Base-by-base conservation (phyloP, 2,888 invertebrate genomes). In the Ophion ellenae region DNA sequence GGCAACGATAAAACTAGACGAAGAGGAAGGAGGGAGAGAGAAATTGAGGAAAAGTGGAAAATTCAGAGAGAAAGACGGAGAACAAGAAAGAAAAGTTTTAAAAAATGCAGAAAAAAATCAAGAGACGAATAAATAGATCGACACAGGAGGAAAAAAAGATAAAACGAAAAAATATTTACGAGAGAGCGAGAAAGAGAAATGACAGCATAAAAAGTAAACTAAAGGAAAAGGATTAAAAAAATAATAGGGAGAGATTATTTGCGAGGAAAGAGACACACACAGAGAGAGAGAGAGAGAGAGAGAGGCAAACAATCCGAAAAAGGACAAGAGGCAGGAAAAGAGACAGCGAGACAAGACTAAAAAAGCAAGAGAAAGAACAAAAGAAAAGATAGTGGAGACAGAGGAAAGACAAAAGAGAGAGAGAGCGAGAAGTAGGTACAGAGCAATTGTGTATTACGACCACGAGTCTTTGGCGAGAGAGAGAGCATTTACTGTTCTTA, bases 401-500 rank as follows among this genome's bases (percentile, higher is more conserved):
- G 47, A 40, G 40, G 17, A 57, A 57, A 75, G 28, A 57, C 6
- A 77, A 20, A 40, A 45, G 24, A 17, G 57, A 73, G 79, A 64
- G 36, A 59, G 63, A 28, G 53, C 57, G n/a, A 64, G 40, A 9
- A 63, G 74, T 69, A 67, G 47, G 76, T 59, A 69, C 67, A 36
- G 78, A 45, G 70, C 45, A 78, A 78, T 78, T 78, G 78, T 79
- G 71, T 64, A 71, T 79, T 53, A 70, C 63, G 64, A 20, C 47
- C 70, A 32, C 70, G 63, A 70, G 20, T 70, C 83, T 73, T 59
- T 81, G 59, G 75, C 74, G 74, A 73, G 71, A 64, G 66, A 40
- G 77, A 40, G 77, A 78, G 84, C 84, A 85, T 81, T 85, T 79
- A 75, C 75, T 67, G 14, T 79, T 85, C 70, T 63, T 79, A 78